Conservation (phyloP, 2,888 invertebrate genomes). For the Cantharis nigra region DNA sequence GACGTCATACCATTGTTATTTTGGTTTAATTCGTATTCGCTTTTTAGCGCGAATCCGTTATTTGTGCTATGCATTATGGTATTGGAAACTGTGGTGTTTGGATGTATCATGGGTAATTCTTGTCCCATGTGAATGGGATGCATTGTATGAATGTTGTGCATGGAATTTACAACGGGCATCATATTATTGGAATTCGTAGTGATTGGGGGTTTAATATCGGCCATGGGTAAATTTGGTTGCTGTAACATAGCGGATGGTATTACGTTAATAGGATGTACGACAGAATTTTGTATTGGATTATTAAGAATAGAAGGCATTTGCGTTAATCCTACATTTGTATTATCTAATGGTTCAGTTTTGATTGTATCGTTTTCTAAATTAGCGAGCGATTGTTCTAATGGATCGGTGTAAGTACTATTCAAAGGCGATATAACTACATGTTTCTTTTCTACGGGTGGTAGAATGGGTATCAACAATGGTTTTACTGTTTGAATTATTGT, state of each 20-base stretch:
- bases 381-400: conserved; percentile 72
- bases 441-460: conserved; percentile 47
- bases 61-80: conserved; percentile 47
- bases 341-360: conserved; percentile 59
- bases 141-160: conserved; percentile 37
- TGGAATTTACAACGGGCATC: conserved; percentile 38
- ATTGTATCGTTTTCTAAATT: conserved; percentile 67
- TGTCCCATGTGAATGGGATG: conserved; percentile 44
- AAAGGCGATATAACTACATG: conserved; percentile 50
- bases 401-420: conserved; percentile 62
- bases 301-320: conserved; percentile 41
- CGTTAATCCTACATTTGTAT: conserved; percentile 30
- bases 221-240: conserved; percentile 41
- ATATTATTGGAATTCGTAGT: conserved; percentile 34
- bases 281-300: conserved; percentile 41
- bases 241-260: conserved; percentile 41
- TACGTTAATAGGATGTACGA: conserved; percentile 41
- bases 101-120: conserved; percentile 24
- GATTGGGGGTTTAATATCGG: conserved; percentile 41
- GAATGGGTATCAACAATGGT: conserved; percentile 30
- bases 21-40: conserved; percentile 55
- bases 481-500: conserved; percentile 53
- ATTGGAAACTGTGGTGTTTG: conserved; percentile 38
- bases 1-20: conserved; percentile 60
- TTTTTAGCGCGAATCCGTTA: conserved; percentile 58